Evolutionary conservation across 2,888 invertebrate genomes (phyloP).

Genomic region (Sipunculus nudus): DNA sequence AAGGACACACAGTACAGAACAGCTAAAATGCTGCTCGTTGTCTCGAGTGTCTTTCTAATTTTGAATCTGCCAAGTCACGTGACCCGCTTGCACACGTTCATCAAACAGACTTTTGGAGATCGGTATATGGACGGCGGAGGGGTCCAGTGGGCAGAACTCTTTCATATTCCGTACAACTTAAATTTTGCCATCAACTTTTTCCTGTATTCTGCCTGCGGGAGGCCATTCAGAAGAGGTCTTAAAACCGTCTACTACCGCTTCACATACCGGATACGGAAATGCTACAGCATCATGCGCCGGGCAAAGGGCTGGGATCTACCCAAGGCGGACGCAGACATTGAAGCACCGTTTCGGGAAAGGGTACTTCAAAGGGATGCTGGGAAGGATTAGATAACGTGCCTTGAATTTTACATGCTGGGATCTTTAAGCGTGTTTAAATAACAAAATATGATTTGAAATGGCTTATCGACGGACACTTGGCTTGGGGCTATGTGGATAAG

Average conservation of each 20-base stretch:
- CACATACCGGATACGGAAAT: too few species aligned
- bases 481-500: too few species aligned
- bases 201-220: slow-evolving; percentile 35
- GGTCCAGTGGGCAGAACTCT: slow-evolving; percentile 23
- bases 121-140: neutral
- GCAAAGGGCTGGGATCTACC: too few species aligned
- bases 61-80: slow-evolving; percentile 24
- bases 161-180: slow-evolving; percentile 30
- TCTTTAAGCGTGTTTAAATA: too few species aligned
- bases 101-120: slow-evolving; percentile 1
- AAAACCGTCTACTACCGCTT: slow-evolving; percentile 1
- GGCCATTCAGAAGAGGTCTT: slow-evolving; percentile 30
- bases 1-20: slow-evolving; percentile 15
- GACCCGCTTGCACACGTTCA: slow-evolving; percentile 22
- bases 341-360: too few species aligned
- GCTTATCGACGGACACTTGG: too few species aligned
- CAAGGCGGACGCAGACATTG: too few species aligned
- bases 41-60: slow-evolving; percentile 23
- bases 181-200: slow-evolving; percentile 40
- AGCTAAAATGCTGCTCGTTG: slow-evolving; percentile 24
- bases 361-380: too few species aligned
- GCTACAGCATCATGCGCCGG: too few species aligned
- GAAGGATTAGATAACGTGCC: too few species aligned
- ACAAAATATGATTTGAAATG: too few species aligned
- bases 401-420: too few species aligned